Evolutionary conservation across 2,888 invertebrate genomes (phyloP).

Genomic region (Eupelmus urozonus): DNA sequence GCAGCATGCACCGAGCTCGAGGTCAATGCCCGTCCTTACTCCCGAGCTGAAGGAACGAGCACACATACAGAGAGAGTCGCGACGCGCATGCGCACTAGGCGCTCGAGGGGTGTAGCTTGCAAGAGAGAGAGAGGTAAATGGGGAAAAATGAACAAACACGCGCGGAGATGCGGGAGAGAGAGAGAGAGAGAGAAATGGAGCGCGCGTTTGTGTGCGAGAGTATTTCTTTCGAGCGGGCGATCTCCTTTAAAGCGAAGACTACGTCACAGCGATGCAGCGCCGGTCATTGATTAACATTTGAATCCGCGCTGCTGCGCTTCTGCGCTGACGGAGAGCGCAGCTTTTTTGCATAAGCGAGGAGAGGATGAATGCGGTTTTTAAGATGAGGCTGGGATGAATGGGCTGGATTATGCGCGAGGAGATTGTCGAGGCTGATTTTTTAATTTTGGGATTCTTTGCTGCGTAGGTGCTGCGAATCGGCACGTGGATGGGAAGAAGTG

Average conservation of each 20-base stretch:
- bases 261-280: no score
- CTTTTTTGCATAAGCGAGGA: not conserved
- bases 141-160: conserved; percentile 40
- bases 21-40: conserved; percentile 78
- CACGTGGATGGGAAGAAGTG: no score
- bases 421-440: no score
- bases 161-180: conserved; percentile 51
- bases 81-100: conserved; percentile 53
- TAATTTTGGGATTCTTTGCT: no score
- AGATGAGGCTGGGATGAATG: no score
- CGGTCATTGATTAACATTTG: conserved; percentile 54
- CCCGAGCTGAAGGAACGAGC: conserved; percentile 73
- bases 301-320: conserved; percentile 26
- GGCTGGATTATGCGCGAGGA: no score
- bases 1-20: conserved; percentile 72
- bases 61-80: conserved; percentile 44
- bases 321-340: conserved; percentile 3
- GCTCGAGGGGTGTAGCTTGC: conserved; percentile 43
- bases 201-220: conserved; percentile 29
- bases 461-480: no score
- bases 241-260: conserved; percentile 59
- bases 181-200: conserved; percentile 56
- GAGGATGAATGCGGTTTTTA: not conserved
- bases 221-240: conserved; percentile 50
- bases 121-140: conserved; percentile 52